Percentiles rank a stretch among this genome's conserved stretches.
These are phyloP conservation scores for Labrus mixtus DNA, from an alignment of 2,113 vertebrate species.

Conservation along the genomic window DNA sequence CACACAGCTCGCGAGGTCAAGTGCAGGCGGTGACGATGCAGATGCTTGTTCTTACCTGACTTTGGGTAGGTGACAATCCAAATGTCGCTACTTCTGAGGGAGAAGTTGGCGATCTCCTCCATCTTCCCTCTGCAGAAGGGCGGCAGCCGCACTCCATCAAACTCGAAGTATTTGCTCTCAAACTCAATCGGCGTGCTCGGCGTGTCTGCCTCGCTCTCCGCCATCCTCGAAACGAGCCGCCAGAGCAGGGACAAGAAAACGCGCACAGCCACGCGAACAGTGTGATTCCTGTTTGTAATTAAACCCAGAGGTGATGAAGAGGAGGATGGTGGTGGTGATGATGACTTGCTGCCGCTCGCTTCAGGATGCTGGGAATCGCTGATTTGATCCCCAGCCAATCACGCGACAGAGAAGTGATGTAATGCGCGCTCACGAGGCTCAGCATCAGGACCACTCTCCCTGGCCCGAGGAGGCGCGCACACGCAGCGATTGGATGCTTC, in stretches of 20 bases:
- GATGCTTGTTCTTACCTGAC: conserved; percentile 86
- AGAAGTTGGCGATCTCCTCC: conserved; percentile 96
- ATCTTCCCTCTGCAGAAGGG: conserved; percentile 98
- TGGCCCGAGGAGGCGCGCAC: conserved; percentile 8
- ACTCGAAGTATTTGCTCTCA: conserved; percentile 98
- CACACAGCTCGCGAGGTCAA: background rate
- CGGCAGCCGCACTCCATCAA: conserved; percentile 95
- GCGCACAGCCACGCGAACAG: conserved; percentile 7
- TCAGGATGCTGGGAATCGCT: conserved; percentile 27
- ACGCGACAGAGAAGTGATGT: conserved; percentile 82
- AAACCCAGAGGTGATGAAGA: background rate
- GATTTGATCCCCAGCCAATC: conserved; percentile 78
- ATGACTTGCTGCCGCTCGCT: background rate
- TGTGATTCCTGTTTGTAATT: background rate
- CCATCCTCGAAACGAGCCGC: conserved; percentile 84
- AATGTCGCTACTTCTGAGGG: conserved; percentile 94
- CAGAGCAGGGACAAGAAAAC: background rate
- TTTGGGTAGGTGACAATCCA: conserved; percentile 99
- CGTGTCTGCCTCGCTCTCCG: conserved; percentile 96
- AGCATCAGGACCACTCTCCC: conserved; percentile 80
- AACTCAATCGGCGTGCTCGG: conserved; percentile 97
- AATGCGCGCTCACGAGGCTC: conserved; percentile 73
- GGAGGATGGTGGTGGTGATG: conserved; percentile 1
- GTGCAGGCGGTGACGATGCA: conserved; percentile 8
- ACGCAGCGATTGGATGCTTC: no score